These are phyloP conservation scores for Acarapis woodi DNA, from an alignment of 1,140 invertebrate species.

Conservation along the genomic window DNA sequence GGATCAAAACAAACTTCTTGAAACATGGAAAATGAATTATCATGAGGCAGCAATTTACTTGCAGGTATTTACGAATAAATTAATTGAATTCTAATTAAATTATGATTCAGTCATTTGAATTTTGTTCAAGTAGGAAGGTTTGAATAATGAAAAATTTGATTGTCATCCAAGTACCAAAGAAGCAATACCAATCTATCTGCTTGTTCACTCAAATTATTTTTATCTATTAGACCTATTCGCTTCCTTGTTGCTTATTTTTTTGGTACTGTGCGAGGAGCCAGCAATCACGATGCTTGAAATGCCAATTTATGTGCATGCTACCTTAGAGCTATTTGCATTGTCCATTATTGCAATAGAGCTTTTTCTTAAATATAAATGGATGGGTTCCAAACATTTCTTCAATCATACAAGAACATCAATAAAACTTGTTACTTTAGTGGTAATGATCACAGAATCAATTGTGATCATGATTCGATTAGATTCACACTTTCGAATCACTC, in stretches of 20 bases:
- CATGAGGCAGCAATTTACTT: conserved; percentile 61
- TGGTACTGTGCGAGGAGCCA: conserved; percentile 51
- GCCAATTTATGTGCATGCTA: conserved; percentile 30
- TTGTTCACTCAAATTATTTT: conserved; percentile 65
- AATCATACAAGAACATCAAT: conserved; percentile 52
- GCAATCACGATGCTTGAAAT: conserved; percentile 38
- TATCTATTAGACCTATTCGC: conserved; percentile 48
- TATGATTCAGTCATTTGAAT: background rate
- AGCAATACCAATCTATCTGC: conserved; percentile 51
- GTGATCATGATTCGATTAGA: conserved; percentile 47
- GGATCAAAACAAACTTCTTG: too few relatives aligned
- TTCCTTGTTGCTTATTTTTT: conserved; percentile 38
- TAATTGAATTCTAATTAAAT: conserved; percentile 6
- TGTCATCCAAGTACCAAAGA: conserved; percentile 51
- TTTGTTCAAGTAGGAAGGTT: conserved; percentile 34
- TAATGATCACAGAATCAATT: conserved; percentile 58
- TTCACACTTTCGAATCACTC: conserved; percentile 54
- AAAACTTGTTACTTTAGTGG: conserved; percentile 42
- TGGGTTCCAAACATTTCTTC: conserved; percentile 47
- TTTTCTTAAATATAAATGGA: conserved; percentile 50
- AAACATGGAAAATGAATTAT: conserved; percentile 54
- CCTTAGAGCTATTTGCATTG: conserved; percentile 45
- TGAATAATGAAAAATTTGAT: conserved; percentile 73
- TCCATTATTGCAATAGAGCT: conserved; percentile 44
- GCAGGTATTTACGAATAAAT: too few relatives aligned